Evolutionary conservation across 2,888 invertebrate species (phyloP), one percentile per base, ranked within the genome.

Genomic region (Dicycla oo): DNA sequence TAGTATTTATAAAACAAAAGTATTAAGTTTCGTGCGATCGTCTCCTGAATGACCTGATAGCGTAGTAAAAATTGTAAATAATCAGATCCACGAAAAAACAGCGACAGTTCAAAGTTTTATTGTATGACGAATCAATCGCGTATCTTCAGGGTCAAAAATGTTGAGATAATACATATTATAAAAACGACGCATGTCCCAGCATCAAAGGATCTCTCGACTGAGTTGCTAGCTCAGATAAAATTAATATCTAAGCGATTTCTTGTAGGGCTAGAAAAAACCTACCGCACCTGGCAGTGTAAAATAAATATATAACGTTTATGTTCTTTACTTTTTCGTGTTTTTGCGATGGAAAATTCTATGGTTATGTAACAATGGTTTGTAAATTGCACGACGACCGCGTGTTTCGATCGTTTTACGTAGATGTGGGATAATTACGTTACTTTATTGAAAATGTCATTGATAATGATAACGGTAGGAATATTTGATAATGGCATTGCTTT

Each of bases 181-280:
- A 67, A 66, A 67, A 58, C 18, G 40, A 53, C 15, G 51, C 57
- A n/a, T 68, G 38, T 51, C 13, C 26, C 56, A 63, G 47, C 68
- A 58, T 74, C 78, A 68, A 65, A 81, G 78, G 63, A 68, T 60
- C 60, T 63, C 26, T 68, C 66, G 61, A 69, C n/a, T 20, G 62
- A 69, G 81, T 86, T 83, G 83, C 73, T 83, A 82, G 81, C 81
- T 81, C 75, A 84, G 86, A 86, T 87, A 85, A 83, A 78, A 81
- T 73, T 76, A 62, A 34, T 62, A 86, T 81, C 68, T 70, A 72
- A 76, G 72, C 73, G 67, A 72, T 82, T 78, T 73, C 23, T 69
- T 51, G 63, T 56, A 78, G 40, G 63, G 51, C 62, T 65, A 78
- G 63, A 69, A 73, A 34, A 64, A 80, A 68, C 53, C n/a, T 20